A percentile compares a stretch with the other conserved stretches of the same genome.
These are phyloP conservation scores for Antrozous pallidus DNA, from an alignment of 2,797 vertebrate species.

Conservation along the genomic window DNA sequence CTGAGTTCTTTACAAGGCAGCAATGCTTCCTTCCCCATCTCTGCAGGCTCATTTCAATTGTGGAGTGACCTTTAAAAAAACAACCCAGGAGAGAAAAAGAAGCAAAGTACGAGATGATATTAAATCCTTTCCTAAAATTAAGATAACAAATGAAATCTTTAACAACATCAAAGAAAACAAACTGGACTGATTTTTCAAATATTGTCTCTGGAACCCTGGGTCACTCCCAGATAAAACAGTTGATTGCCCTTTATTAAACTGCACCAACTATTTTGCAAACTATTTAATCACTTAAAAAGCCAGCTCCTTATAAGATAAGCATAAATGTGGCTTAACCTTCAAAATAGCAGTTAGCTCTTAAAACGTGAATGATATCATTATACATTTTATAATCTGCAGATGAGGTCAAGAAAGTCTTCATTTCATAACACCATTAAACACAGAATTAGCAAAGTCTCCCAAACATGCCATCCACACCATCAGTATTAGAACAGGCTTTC, in stretches of 20 bases:
- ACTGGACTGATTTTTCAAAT: constrained; percentile 11
- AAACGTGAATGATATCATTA: constrained; percentile 20
- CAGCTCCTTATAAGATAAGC: background rate
- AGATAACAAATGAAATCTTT: constrained; percentile 44
- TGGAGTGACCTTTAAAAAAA: constrained; percentile 64
- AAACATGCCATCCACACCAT: background rate
- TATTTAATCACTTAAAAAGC: constrained; percentile 45
- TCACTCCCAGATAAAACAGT: constrained; percentile 18
- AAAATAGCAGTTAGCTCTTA: constrained; percentile 29
- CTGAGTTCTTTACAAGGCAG: background rate
- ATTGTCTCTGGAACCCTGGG: background rate
- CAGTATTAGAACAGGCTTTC: background rate
- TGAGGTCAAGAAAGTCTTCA: background rate
- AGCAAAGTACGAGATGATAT: background rate
- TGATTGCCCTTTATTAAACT: constrained; percentile 2
- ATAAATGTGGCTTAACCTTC: constrained; percentile 20
- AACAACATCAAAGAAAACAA: constrained; percentile 39
- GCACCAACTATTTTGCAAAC: constrained; percentile 34
- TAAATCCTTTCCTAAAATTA: constrained; percentile 59
- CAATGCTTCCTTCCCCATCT: background rate
- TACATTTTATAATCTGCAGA: constrained; percentile 10
- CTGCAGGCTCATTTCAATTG: constrained; percentile 15
- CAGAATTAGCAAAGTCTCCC: constrained; percentile 25
- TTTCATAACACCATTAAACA: constrained; percentile 53
- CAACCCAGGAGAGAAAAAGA: constrained; percentile 21